phyloP scores from a whole-genome alignment of 1,140 invertebrate species.

The Lordiphosa stackelbergi region DNA sequence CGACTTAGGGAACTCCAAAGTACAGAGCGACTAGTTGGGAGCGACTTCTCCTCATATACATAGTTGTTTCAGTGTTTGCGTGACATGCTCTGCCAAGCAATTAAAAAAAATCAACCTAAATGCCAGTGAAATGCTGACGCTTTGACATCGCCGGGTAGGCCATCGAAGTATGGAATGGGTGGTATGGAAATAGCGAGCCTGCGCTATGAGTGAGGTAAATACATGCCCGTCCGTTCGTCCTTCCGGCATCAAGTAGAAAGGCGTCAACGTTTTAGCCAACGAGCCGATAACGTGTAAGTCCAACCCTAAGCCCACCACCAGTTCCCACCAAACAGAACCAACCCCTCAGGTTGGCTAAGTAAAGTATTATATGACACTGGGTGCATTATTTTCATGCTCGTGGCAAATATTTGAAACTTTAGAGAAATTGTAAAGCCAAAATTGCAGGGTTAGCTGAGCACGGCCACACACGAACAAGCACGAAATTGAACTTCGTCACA shows the following conservation, averaged over 20 bases:
- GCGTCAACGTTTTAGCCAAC: conserved; percentile 35
- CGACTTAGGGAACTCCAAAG: no score
- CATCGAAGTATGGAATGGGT: conserved; percentile 4
- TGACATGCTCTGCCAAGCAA: conserved; percentile 83
- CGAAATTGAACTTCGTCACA: no score
- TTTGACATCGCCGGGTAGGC: conserved; percentile 7
- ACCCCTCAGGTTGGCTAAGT: background rate
- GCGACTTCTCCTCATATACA: conserved; percentile 23
- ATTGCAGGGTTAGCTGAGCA: no score
- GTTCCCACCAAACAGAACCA: no score
- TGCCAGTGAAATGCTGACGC: conserved; percentile 82
- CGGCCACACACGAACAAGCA: no score
- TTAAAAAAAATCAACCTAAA: conserved; percentile 78
- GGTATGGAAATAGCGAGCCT: conserved; percentile 24
- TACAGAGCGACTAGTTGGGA: no score
- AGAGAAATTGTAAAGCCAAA: no score
- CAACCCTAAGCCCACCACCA: conserved; percentile 5
- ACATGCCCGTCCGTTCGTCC: conserved; percentile 1
- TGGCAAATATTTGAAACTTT: no score
- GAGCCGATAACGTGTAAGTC: conserved; percentile 50
- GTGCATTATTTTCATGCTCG: no score
- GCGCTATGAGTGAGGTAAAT: conserved; percentile 44
- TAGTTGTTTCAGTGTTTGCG: conserved; percentile 66
- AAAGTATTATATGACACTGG: conserved; percentile 14
- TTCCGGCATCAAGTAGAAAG: conserved; percentile 17